phyloP scores from a whole-genome alignment of 2,113 vertebrate genomes.

The Xiphophorus hellerii region DNA sequence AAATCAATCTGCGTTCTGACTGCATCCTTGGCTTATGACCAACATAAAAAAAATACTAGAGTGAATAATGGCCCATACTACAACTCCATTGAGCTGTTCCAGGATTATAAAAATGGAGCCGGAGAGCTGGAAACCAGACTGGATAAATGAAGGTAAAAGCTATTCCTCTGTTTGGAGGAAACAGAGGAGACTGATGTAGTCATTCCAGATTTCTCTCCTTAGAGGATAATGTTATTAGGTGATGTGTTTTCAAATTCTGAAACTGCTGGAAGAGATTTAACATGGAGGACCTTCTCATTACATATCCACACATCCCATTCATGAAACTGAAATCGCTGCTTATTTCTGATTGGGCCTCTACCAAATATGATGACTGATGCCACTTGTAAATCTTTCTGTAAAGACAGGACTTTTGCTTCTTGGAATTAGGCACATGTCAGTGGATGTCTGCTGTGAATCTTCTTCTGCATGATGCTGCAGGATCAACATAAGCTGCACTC shows the following conservation, averaged over 20 bases:
- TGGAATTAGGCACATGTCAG: constrained; percentile 48
- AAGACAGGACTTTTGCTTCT: constrained; percentile 29
- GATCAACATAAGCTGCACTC: constrained; percentile 66
- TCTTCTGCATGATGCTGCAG: constrained; percentile 53
- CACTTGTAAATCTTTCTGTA: constrained; percentile 48
- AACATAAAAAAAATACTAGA: constrained; percentile 51
- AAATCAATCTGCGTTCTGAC: constrained; percentile 36
- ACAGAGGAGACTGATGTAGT: constrained; percentile 42
- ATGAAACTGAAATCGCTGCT: constrained; percentile 21
- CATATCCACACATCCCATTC: constrained; percentile 4
- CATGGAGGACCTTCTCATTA: constrained; percentile 17
- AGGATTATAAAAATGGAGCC: constrained; percentile 58
- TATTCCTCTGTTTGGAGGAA: constrained; percentile 32
- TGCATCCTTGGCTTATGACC: constrained; percentile 50
- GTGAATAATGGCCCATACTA: constrained; percentile 60
- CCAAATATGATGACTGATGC: constrained; percentile 4
- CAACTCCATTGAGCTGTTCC: constrained; percentile 50
- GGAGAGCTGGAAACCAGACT: constrained; percentile 30
- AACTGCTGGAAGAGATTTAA: constrained; percentile 18
- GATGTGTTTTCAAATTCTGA: constrained; percentile 35
- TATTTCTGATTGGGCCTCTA: constrained; percentile 25
- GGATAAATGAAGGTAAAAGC: constrained; percentile 31
- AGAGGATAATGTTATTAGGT: constrained; percentile 33
- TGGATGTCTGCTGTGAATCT: constrained; percentile 17
- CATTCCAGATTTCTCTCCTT: constrained; percentile 31